Base-by-base conservation (phyloP, 1,140 invertebrate genomes). In the Danaus plexippus region DNA sequence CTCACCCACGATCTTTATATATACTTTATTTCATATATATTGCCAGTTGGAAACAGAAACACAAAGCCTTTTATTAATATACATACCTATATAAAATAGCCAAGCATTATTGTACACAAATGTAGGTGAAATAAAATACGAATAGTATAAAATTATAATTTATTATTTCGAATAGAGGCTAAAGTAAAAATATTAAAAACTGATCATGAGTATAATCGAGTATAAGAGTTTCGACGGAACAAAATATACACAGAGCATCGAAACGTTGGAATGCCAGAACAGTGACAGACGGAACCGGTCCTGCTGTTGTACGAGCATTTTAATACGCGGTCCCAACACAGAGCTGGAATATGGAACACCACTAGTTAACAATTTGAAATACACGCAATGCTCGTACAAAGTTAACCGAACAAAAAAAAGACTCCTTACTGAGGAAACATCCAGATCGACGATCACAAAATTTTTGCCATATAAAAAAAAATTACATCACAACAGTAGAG, bases 121-220 rank as follows among this genome's bases (percentile, higher is more conserved):
- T 13, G 47, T 47, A 42, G 18, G 43, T 41, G 13, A 68, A 78
- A 75, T 73, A 62, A 83, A 77, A 80, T 65, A 71, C 72, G 53
- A 58, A 11, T 42, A 56, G 48, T 77, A 74, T 57, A 75, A 82
- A 82, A 76, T 77, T 80, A 85, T 85, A 85, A 82, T 85, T 85
- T 85, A 82, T 75, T 82, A 68, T 59, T 66, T 70, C 61, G 71
- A 70, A 63, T 71, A 80, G 71, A 76, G 22, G 64, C 70, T 82
- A 82, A 66, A 69, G 69, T 75, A 77, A 76, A 83, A 73, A 70
- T 67, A 77, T 73, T 68, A 71, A 69, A 73, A 74, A 74, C 64
- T 57, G 60, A 67, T 62, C 71, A 71, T 82, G 77, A 79, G 74
- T 83, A 83, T 77, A 77, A 72, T 63, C 61, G 64, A 69, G 66